phyloP scores from a whole-genome alignment of 2,797 vertebrate species.

The Philypnodon macrostomus region DNA sequence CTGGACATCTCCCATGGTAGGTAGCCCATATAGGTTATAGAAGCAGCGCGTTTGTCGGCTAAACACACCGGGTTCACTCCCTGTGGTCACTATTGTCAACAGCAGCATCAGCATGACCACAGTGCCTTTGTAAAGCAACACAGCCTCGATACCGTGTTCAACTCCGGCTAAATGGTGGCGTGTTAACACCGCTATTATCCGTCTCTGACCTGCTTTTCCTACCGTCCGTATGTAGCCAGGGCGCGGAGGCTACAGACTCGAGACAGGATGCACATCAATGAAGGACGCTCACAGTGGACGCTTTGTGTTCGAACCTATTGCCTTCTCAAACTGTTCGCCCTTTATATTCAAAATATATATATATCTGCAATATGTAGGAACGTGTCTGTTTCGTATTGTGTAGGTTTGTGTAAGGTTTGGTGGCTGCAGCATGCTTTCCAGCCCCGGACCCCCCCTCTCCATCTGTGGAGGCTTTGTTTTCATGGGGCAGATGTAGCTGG shows the following conservation, averaged over 20 bases:
- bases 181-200: neutral
- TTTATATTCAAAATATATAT: conserved; percentile 3
- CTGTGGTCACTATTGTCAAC: conserved; percentile 52
- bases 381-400: conserved; percentile 6
- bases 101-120: conserved; percentile 49
- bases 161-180: conserved; percentile 1
- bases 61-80: conserved; percentile 29
- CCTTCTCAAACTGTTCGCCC: neutral
- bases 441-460: conserved; percentile 32
- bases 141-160: conserved; percentile 29
- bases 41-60: conserved; percentile 17
- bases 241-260: conserved; percentile 28
- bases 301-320: conserved; percentile 50
- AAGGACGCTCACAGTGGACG: conserved; percentile 48
- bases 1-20: neutral
- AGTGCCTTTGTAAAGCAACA: conserved; percentile 36
- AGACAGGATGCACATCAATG: conserved; percentile 60
- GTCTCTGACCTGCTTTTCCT: neutral
- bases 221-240: conserved; percentile 22
- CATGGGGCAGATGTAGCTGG: conserved; percentile 66
- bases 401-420: neutral
- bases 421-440: conserved; percentile 20
- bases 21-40: neutral
- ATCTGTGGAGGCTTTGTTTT: conserved; percentile 66
- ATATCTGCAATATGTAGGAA: neutral